Base-by-base conservation (phyloP, 2,797 vertebrate genomes). In the Phaenicophaeus curvirostris region DNA sequence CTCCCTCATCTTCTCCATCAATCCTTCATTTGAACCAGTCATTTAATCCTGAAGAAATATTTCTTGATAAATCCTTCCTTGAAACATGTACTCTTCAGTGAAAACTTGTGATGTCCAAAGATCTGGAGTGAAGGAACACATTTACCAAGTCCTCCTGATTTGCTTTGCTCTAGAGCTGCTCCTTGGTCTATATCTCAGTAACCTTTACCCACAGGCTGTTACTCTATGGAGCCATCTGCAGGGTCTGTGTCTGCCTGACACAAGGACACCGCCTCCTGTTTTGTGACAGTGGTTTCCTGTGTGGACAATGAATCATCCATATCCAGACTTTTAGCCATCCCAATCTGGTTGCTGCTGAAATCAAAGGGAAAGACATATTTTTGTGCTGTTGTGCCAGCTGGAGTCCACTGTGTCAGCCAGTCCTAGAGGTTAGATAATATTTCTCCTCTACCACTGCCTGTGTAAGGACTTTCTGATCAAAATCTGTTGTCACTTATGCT, bases 301-400 rank as follows among this genome's bases (percentile, higher is more conserved):
- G n/a, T 9, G 69, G 54, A 25, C 27, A 17, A 3, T 33, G 41
- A 44, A 30, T 41, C 0, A 0, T n/a, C 20, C 39, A 11, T 8
- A 12, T 1, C 9, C 55, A n/a, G 11, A 2, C 80, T 58, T 39
- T 15, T 55, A 79, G 48, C n/a, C 15, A 16, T 33, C 53, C n/a
- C 18, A 6, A 3, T 44, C 66, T 59, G 14, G 7, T 25, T 69
- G 20, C 3, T 62, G 42, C 18, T 54, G 61, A 9, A 3, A n/a
- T 17, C 42, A 61, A 46, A 59, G 44, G 15, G 10, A 84, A 50
- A 27, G 18, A 5, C 17, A 4, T 35, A 8, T 6, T 57, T 71
- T 39, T 67, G 15, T 84, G 33, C 15, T 1, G 1, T 8, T 53
- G 15, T 57, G 27, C 31, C 13, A 71, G 19, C 13, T 61, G 53